These are phyloP conservation scores for Semotilus atromaculatus DNA, from an alignment of 2,797 vertebrate genomes.

Conservation along the genomic window DNA sequence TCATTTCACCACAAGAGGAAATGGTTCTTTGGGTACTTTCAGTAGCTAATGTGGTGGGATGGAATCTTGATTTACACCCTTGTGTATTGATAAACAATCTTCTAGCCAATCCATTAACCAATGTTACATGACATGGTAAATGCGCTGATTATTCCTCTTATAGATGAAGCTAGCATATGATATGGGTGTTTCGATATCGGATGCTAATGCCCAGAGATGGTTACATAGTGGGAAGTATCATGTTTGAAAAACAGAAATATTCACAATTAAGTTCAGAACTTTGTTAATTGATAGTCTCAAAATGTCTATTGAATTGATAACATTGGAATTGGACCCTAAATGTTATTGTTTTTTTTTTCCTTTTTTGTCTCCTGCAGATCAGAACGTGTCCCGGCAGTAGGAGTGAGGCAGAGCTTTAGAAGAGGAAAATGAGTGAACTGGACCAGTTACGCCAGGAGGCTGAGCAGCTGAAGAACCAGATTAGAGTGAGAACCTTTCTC, in stretches of 20 bases:
- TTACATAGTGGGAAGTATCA: not conserved
- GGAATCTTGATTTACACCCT: slow-evolving; percentile 7
- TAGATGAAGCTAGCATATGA: not conserved
- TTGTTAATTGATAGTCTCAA: not conserved
- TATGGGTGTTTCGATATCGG: not conserved
- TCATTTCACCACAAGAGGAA: slow-evolving; percentile 40
- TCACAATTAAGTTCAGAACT: not conserved
- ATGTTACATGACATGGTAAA: not conserved
- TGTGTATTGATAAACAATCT: slow-evolving; percentile 22
- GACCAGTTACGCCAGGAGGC: slow-evolving; percentile 98
- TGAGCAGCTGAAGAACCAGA: slow-evolving; percentile 96
- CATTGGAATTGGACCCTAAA: not conserved
- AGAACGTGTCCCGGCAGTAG: slow-evolving; percentile 85
- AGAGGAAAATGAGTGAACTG: slow-evolving; percentile 97
- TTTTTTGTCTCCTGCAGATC: slow-evolving; percentile 75
- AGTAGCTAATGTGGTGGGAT: slow-evolving; percentile 18
- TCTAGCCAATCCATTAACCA: not conserved
- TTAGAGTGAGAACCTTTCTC: slow-evolving; percentile 83
- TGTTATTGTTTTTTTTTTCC: not conserved
- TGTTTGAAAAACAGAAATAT: not conserved
- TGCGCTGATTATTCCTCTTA: not conserved
- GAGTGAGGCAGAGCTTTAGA: slow-evolving; percentile 83
- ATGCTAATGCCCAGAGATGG: not conserved
- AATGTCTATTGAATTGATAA: not conserved
- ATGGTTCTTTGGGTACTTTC: slow-evolving; percentile 34